Evolutionary conservation across 2,888 invertebrate genomes (phyloP), one percentile per base, ranked within the genome.

Genomic region (Agrilus mali): DNA sequence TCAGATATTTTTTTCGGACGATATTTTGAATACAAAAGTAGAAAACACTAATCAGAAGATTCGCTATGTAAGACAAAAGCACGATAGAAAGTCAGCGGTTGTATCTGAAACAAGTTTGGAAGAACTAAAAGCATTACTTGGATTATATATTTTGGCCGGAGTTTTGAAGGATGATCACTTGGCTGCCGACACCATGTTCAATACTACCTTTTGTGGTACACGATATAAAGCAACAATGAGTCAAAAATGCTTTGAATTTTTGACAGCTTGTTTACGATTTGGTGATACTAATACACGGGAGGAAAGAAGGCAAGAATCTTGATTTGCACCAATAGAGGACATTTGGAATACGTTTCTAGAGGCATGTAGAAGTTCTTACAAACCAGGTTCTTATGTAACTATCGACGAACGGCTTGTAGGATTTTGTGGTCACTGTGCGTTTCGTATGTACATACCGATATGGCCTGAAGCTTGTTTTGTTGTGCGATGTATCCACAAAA

Each of bases 401-500:
- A 49, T 57, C 22, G 55, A 57, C 42, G 54, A 60, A 52, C 54
- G 57, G 50, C 48, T 58, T 13, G 36, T 58, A 34, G 46, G 40
- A 34, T 58, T 56, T 46, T 16, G 53, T 39, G n/a, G n/a, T n/a
- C n/a, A n/a, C n/a, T 53, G 52, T 42, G 41, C 48, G 15, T 58
- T 58, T 45, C 47, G 53, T 45, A 53, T 60, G 55, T 60, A 57
- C 44, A 59, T 60, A 27, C 58, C 58, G 57, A 44, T 59, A 59
- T 50, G 58, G 59, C 2, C 47, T 62, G 8, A 61, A 61, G 47
- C 49, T 61, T 38, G 47, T 47, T 42, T 55, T 60, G 54, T 39
- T 60, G 40, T 57, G 55, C 43, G 57, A 59, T 48, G 46, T 45
- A 40, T 44, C 49, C 2, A 53, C 57, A 6, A 49, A 53, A 34